Base-by-base conservation (phyloP, 2,797 vertebrate species). In the Eurystomus glaucurus region DNA sequence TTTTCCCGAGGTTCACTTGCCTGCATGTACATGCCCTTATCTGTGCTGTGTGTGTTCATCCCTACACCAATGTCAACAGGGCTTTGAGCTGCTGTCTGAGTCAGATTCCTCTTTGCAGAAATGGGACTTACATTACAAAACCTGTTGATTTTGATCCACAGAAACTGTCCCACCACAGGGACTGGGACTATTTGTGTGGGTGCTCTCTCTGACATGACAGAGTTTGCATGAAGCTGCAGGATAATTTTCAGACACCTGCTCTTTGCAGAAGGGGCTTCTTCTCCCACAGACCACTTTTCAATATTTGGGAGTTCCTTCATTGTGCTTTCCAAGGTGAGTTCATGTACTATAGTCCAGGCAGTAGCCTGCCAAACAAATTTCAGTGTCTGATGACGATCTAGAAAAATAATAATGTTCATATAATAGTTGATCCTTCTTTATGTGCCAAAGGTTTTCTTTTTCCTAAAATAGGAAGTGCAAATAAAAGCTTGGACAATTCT, bases 191-290 rank as follows among this genome's bases (percentile, higher is more conserved):
- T 94, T 85, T 91, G 48, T 85, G 75, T 85, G 70, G 95, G 54
- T 89, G 77, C 43, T 87, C 55, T 72, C 26, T 79, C 71, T 91
- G 85, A 93, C 85, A 88, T 96, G 95, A 95, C 82, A 91, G 93
- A 77, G 43, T 83, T 80, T 94, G 85, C 91, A 78, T 60, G 71
- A 74, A 97, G 75, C 85, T 95, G 78, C 68, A 85, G 71, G 79
- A 64, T 96, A 80, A 90, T 96, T 95, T 96, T 95, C 93, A 94
- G 91, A 85, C 71, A 95, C 90, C 94, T 93, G 85, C 60, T 95
- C 28, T 41, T 90, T 96, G 25, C 64, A 94, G 82, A 94, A 91
- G 29, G 75, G 55, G 43, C 35, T 85, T 14, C 54, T 95, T 86
- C 71, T 74, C 48, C 68, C 71, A 91, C n/a, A 80, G 71, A 88